Evolutionary conservation across 2,113 vertebrate species (phyloP).

Genomic region (Scomber scombrus): DNA sequence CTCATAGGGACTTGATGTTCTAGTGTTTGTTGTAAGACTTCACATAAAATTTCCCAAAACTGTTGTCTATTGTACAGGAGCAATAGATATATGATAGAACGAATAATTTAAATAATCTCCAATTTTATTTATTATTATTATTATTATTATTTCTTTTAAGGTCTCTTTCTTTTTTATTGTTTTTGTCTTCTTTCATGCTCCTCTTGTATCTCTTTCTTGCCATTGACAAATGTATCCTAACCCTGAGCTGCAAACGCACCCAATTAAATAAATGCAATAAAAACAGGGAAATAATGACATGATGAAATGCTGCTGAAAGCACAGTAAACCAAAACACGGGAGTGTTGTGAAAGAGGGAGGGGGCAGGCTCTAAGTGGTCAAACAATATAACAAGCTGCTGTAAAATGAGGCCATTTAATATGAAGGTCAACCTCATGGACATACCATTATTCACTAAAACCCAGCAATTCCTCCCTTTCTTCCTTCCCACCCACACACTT

Average conservation of each 20-base stretch:
- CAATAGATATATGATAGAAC: too few relatives aligned
- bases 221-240: constrained; percentile 8
- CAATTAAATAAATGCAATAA: constrained; percentile 22
- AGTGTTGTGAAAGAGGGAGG: constrained; percentile 5
- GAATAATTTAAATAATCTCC: too few relatives aligned
- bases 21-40: too few relatives aligned
- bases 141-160: too few relatives aligned
- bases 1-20: too few relatives aligned
- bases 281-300: constrained; percentile 12
- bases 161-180: not conserved
- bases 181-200: not conserved
- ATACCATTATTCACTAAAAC: constrained; percentile 38
- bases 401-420: constrained; percentile 40
- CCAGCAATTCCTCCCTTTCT: not conserved
- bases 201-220: not conserved
- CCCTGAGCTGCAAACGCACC: not conserved
- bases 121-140: too few relatives aligned
- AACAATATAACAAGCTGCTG: constrained; percentile 40
- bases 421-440: constrained; percentile 51
- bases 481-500: not conserved
- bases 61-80: too few relatives aligned
- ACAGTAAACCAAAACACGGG: not conserved
- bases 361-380: constrained; percentile 40
- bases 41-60: too few relatives aligned
- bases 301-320: constrained; percentile 23